phyloP scores from a whole-genome alignment of 64 coral and sea anemone genomes.

The Cladopsammia gracilis region DNA sequence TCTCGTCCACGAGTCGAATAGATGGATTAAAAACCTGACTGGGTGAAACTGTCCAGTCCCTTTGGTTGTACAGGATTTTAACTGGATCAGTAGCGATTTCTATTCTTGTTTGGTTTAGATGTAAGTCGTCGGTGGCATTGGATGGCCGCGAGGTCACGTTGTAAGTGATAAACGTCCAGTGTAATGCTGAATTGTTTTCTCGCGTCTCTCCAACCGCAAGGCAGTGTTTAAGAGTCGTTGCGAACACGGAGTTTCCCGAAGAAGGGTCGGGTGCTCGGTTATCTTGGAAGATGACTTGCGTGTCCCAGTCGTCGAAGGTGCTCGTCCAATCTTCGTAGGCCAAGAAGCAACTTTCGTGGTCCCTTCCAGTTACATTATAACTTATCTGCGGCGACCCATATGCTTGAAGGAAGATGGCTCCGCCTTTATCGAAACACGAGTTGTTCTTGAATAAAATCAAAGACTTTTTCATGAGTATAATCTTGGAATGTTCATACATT shows the following conservation, averaged over 20 bases:
- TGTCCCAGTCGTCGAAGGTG: conserved; percentile 61
- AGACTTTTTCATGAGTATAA: conserved; percentile 67
- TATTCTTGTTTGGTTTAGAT: not conserved
- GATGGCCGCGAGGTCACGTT: not conserved
- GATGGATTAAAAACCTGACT: conserved; percentile 49
- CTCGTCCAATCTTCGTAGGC: conserved; percentile 31
- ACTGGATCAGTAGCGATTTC: conserved; percentile 80
- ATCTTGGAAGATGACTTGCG: conserved; percentile 53
- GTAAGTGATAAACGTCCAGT: conserved; percentile 71
- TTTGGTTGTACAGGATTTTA: conserved; percentile 36
- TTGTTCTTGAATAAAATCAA: conserved; percentile 59
- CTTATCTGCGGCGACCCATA: conserved; percentile 46
- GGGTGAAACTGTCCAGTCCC: conserved; percentile 73
- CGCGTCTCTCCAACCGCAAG: not conserved
- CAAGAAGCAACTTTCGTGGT: conserved; percentile 68
- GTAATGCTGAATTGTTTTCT: conserved; percentile 45
- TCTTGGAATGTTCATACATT: conserved; percentile 75
- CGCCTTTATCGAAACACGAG: conserved; percentile 36
- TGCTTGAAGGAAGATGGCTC: conserved; percentile 68
- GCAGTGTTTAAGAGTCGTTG: conserved; percentile 68
- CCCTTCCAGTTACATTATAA: not conserved
- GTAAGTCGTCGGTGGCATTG: not conserved
- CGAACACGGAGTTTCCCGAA: conserved; percentile 66
- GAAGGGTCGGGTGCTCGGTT: conserved; percentile 51
- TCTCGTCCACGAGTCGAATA: conserved; percentile 40